Evolutionary conservation across 2,888 invertebrate species (phyloP), one percentile per base, ranked within the genome.

Genomic region (Drosophila vallismaia): DNA sequence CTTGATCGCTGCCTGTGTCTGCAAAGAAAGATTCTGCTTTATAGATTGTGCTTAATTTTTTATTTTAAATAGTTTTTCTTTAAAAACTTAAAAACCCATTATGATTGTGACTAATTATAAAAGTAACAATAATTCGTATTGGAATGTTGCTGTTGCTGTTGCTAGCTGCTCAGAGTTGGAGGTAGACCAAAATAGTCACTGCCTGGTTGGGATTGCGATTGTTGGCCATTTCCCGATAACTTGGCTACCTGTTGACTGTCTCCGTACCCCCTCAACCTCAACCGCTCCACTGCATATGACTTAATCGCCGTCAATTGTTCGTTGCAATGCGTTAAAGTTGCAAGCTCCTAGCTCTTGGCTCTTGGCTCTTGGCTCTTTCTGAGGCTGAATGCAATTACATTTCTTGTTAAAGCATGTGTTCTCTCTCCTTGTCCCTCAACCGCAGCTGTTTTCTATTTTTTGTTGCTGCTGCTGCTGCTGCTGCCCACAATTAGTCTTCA

Each of bases 1-100:
- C 91, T 75, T 90, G 91, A 76, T 91, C 91, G 77, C 90, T 91
- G 48, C 82, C 74, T 59, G 87, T 80, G 75, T 91, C 91, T 91
- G 86, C 2, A 12, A 44, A 26, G 7, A 33, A 26, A 12, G 10
- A 19, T 19, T 19, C 2, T 19, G 19, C 1, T 19, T 19, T 19
- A 19, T 19, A 19, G 19, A 19, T 19, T 19, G 1, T 19, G 19
- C 19, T 2, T 52, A 33, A 52, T 48, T 28, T 4, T 10, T 19
- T 24, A 24, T 9, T 31, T 31, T 24, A 33, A 33, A 3, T 31
- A n/a, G 5, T 28, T 58, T 53, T 24, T 24, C 24, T 9, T 36
- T 6, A 36, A 36, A 36, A 28, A 19, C 19, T 19, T 19, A 2
- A 19, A 38, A 44, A 24, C 19, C 24, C 24, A 44, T 44, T 10